Conservation (phyloP, 2,797 vertebrate genomes). For the Caiman crocodilus region DNA sequence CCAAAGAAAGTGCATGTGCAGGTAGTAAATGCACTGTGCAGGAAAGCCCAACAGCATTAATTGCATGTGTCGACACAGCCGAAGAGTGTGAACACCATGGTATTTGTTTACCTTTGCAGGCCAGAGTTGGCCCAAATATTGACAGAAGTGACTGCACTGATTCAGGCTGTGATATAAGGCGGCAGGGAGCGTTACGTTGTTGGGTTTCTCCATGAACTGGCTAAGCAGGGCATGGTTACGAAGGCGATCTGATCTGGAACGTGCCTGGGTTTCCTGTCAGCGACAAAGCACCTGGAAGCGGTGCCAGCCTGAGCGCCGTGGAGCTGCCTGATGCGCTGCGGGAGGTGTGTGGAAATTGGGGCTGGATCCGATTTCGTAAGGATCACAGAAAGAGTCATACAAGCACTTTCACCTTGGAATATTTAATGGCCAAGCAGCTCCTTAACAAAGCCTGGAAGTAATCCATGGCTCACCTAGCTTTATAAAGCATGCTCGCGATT, state of each 20-base stretch:
- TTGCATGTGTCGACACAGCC: too few species aligned
- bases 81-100: neutral
- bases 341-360: conserved; percentile 41
- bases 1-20: too few species aligned
- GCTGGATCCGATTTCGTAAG: conserved; percentile 58
- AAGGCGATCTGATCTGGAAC: neutral
- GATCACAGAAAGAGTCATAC: conserved; percentile 55
- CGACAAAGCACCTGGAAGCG: conserved; percentile 31
- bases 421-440: conserved; percentile 11
- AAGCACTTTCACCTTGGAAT: conserved; percentile 61
- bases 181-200: conserved; percentile 11
- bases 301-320: neutral
- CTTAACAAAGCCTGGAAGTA: conserved; percentile 52
- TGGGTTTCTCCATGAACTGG: conserved; percentile 12
- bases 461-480: conserved; percentile 12
- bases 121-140: neutral
- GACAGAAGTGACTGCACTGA: neutral
- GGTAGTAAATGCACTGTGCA: too few species aligned
- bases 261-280: neutral
- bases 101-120: neutral
- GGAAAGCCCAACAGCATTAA: too few species aligned
- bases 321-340: conserved; percentile 17
- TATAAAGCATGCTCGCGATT: conserved; percentile 29
- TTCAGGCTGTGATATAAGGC: neutral
- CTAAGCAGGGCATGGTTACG: neutral